Base-by-base conservation (phyloP, 1,140 invertebrate genomes). In the Meteorus sp. region DNA sequence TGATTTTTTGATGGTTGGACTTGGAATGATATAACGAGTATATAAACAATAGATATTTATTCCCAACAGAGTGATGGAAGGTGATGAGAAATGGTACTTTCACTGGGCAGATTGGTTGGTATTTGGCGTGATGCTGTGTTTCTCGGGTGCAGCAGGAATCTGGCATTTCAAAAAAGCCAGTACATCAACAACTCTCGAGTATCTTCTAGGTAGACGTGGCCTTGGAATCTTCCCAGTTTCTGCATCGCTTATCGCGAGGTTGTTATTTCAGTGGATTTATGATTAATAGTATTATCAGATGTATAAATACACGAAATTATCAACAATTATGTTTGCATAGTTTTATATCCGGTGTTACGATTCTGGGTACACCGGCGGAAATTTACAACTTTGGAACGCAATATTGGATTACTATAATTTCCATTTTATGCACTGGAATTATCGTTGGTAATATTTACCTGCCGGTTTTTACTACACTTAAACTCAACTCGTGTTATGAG, bases 301-400 rank as follows among this genome's bases (percentile, higher is more conserved):
- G 2, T 48, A 11, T 13, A 15, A 15, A 13, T 39, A 13, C 25
- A 37, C 27, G 4, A 15, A 55, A 29, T 7, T 41, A 33, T 23
- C 17, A 43, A 25, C 43, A 0, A 13, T 44, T 59, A 43, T 60
- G 37, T 48, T 41, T 59, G 56, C 62, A 23, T 68, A 91, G 89
- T 69, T 94, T 94, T 73, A 89, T 95, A 73, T 95, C 92, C 0
- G 92, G 92, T 45, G 90, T 95, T 27, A 94, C 93, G 6, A 85
- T 97, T 56, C 80, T 96, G 11, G 94, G 93, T 9, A 92, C 89
- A 7, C 92, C 93, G 3, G 86, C 91, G 0, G 93, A 95, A 79
- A 89, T 93, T 62, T 95, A 94, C 72, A 89, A 88, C 75, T 92
- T 85, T 73, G 92, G 92, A 2, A 89, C 89, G 0, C 88, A 92